Conservation (phyloP, 1,140 invertebrate species). For the Drosophila kurseongensis region DNA sequence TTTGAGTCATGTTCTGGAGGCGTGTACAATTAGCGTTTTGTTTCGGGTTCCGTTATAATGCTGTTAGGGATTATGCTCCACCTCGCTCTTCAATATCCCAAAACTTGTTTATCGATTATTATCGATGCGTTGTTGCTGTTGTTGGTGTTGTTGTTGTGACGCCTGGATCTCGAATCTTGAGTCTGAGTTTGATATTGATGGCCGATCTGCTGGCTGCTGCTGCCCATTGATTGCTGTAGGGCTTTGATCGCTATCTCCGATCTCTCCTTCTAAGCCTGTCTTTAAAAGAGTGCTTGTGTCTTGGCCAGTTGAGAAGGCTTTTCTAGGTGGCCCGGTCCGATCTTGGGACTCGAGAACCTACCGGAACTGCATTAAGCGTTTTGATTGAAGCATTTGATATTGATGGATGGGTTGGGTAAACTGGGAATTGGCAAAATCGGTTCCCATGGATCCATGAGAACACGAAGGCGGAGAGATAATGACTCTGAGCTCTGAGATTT, state of each 20-base stretch:
- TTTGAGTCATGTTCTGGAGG: conserved; percentile 80
- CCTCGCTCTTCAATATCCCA: conserved; percentile 29
- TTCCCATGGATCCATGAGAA: conserved; percentile 37
- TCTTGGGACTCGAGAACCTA: conserved; percentile 34
- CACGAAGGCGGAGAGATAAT: not conserved
- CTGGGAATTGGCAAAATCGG: conserved; percentile 35
- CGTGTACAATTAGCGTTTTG: conserved; percentile 81
- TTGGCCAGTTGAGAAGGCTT: conserved; percentile 44
- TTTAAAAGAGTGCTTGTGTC: conserved; percentile 10
- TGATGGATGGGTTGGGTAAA: conserved; percentile 45
- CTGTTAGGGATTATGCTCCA: conserved; percentile 70
- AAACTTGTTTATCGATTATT: conserved; percentile 77
- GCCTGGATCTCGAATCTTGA: conserved; percentile 24
- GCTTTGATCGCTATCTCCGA: conserved; percentile 42
- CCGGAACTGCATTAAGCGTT: conserved; percentile 50
- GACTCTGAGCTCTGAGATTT: not conserved
- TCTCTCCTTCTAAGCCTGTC: conserved; percentile 37
- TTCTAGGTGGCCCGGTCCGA: conserved; percentile 57
- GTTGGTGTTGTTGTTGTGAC: conserved; percentile 25
- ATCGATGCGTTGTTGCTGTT: conserved; percentile 58
- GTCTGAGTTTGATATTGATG: conserved; percentile 29
- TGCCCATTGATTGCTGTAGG: conserved; percentile 38
- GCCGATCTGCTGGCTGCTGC: conserved; percentile 8
- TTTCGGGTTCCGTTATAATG: conserved; percentile 77
- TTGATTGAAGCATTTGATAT: conserved; percentile 48